phyloP scores from a whole-genome alignment of 2,888 invertebrate genomes.

The Chloromyia formosa region DNA sequence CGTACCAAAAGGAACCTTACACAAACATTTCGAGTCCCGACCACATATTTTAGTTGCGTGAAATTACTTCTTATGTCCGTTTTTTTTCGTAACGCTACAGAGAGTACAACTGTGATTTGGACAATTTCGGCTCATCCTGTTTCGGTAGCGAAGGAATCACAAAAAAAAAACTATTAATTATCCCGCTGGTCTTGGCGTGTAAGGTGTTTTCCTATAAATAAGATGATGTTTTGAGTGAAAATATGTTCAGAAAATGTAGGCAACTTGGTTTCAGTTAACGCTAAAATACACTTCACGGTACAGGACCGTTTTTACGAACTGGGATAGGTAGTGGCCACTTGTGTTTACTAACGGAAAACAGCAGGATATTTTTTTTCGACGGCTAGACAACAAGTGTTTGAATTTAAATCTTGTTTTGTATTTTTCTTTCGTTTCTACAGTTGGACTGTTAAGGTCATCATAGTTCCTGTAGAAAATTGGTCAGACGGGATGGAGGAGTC shows the following conservation, averaged over 20 bases:
- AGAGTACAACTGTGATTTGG: background rate
- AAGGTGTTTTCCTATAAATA: constrained; percentile 25
- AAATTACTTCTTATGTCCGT: constrained; percentile 39
- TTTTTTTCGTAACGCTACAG: constrained; percentile 29
- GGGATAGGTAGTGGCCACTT: background rate
- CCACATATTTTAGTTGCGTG: constrained; percentile 40
- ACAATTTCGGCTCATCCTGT: background rate
- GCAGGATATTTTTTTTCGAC: background rate
- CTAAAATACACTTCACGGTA: background rate
- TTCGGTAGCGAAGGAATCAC: constrained; percentile 6
- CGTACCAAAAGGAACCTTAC: background rate
- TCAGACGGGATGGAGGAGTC: background rate
- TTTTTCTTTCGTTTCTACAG: background rate
- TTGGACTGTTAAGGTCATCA: constrained; percentile 24
- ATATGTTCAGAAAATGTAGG: constrained; percentile 8
- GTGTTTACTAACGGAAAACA: background rate
- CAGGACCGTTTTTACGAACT: background rate
- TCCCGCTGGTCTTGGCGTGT: background rate
- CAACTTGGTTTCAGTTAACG: background rate
- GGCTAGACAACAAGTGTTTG: constrained; percentile 16
- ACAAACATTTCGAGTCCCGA: background rate
- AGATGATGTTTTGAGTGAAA: constrained; percentile 14
- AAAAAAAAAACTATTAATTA: constrained; percentile 1
- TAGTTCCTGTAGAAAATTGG: background rate
- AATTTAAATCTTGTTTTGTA: too few relatives aligned